A percentile compares a stretch with the other conserved stretches of the same genome.
These are phyloP conservation scores for Agelaius phoeniceus DNA, from an alignment of 2,113 vertebrate genomes.

Conservation along the genomic window DNA sequence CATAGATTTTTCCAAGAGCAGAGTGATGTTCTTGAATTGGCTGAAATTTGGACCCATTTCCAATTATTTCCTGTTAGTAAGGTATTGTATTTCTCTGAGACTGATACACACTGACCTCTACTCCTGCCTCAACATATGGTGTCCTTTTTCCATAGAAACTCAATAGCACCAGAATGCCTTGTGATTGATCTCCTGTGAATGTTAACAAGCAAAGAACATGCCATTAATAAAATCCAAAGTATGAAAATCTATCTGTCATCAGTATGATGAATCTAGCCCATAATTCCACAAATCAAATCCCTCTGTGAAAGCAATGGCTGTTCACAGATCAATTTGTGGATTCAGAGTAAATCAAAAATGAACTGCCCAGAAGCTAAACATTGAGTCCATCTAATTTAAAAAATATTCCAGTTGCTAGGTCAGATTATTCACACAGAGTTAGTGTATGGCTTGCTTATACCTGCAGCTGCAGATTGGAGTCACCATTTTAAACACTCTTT, in stretches of 20 bases:
- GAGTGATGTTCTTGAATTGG: neutral
- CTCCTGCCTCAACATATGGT: neutral
- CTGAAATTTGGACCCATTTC: constrained; percentile 1
- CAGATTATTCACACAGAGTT: neutral
- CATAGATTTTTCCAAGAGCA: neutral
- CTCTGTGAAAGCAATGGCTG: constrained; percentile 34
- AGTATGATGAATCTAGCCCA: constrained; percentile 37
- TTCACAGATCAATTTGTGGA: constrained; percentile 49
- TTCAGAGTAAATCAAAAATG: constrained; percentile 58
- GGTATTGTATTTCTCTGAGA: neutral
- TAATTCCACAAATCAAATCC: constrained; percentile 65
- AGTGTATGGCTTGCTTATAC: neutral
- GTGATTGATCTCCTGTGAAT: constrained; percentile 42
- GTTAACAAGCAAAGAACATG: constrained; percentile 50
- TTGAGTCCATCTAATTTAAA: constrained; percentile 19
- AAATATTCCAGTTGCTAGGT: constrained; percentile 9
- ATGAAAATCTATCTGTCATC: constrained; percentile 49
- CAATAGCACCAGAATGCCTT: neutral
- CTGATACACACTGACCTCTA: neutral
- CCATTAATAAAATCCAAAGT: constrained; percentile 53
- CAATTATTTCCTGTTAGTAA: neutral
- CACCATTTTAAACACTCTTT: neutral
- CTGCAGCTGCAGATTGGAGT: neutral
- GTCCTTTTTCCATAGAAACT: neutral
- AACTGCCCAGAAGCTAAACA: constrained; percentile 52